phyloP scores from a whole-genome alignment of 2,113 vertebrate genomes.

The Thunnus thynnus region DNA sequence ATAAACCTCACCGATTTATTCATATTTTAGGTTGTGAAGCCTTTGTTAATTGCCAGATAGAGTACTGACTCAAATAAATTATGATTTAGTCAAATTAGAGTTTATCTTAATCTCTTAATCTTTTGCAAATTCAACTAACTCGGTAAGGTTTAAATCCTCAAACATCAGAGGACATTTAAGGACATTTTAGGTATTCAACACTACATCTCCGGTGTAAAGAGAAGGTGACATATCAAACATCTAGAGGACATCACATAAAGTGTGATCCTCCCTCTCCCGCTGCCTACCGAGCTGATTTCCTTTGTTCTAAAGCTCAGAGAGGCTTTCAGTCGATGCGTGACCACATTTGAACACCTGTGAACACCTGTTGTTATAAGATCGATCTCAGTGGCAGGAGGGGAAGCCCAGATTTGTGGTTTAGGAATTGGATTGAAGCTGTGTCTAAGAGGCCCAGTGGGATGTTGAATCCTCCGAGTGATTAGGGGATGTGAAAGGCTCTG shows the following conservation, averaged over 20 bases:
- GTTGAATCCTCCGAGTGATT: slow-evolving; percentile 71
- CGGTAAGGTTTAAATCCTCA: neutral
- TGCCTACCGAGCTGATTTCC: slow-evolving; percentile 66
- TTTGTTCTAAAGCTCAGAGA: slow-evolving; percentile 72
- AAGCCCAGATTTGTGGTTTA: slow-evolving; percentile 69
- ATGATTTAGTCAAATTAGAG: neutral
- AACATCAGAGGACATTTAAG: neutral
- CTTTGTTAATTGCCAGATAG: neutral
- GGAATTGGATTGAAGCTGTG: slow-evolving; percentile 72
- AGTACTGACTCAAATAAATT: neutral
- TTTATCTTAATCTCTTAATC: neutral
- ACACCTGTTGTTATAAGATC: slow-evolving; percentile 78
- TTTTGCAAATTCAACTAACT: slow-evolving; percentile 4
- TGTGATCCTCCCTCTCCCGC: slow-evolving; percentile 22
- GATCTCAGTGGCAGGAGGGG: slow-evolving; percentile 67
- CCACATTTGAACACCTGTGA: slow-evolving; percentile 72
- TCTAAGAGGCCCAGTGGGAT: slow-evolving; percentile 72
- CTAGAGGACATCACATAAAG: slow-evolving; percentile 66
- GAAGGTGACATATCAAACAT: slow-evolving; percentile 72
- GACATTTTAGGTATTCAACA: slow-evolving; percentile 36
- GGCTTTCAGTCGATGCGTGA: slow-evolving; percentile 64
- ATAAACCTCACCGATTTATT: neutral
- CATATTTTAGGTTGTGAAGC: neutral
- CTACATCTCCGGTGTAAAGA: slow-evolving; percentile 35
- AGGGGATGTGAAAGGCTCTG: slow-evolving; percentile 59